Conservation (phyloP, 2,113 vertebrate genomes). For the Dinomys branickii region DNA sequence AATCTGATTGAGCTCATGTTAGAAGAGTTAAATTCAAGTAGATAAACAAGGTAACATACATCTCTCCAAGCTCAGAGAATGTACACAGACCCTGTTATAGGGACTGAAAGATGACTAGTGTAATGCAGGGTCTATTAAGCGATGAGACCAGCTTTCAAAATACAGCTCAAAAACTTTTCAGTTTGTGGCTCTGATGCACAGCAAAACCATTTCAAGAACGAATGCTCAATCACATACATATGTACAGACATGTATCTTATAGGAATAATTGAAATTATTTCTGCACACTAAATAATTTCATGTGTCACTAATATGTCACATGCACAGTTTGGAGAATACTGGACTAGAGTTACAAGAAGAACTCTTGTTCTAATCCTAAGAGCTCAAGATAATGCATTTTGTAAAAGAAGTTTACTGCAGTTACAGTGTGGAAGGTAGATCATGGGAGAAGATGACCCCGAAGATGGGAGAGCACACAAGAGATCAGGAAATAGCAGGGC, state of each 20-base stretch:
- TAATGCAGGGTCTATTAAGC: background rate
- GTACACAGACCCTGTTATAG: background rate
- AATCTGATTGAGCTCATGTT: background rate
- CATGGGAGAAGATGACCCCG: background rate
- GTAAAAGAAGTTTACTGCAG: background rate
- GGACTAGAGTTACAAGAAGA: background rate
- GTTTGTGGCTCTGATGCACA: background rate
- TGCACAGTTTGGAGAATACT: background rate
- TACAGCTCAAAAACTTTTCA: background rate
- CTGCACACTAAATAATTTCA: background rate
- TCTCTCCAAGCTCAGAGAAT: background rate
- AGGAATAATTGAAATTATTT: background rate
- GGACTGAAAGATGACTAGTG: background rate
- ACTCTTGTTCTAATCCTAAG: background rate
- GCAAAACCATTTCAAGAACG: background rate
- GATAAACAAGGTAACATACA: background rate
- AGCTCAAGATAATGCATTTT: background rate
- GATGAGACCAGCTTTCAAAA: background rate
- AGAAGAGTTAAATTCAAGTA: background rate
- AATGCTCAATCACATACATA: background rate
- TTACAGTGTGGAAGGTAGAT: background rate
- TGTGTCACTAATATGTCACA: background rate
- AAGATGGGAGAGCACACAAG: background rate
- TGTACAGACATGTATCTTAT: background rate
- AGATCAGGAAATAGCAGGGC: background rate